These are phyloP conservation scores for Thera britannica DNA, from an alignment of 2,888 invertebrate species.

Conservation along the genomic window DNA sequence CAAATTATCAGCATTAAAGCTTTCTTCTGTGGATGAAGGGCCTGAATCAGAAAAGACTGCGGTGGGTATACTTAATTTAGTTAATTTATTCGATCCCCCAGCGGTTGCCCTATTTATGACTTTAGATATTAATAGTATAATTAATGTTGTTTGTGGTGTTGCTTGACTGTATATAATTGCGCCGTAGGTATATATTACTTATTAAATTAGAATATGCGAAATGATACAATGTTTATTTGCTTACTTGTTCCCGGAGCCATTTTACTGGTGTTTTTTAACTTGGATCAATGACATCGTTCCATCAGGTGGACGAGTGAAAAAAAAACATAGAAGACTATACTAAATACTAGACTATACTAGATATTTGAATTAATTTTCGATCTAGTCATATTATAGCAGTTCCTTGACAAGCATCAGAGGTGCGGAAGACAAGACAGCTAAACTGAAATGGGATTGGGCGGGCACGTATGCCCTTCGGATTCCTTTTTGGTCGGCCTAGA, in stretches of 20 bases:
- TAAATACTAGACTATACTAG: too few species aligned
- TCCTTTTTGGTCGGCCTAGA: too few species aligned
- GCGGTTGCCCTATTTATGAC: slow-evolving; percentile 21
- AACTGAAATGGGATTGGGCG: too few species aligned
- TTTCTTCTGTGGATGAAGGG: slow-evolving; percentile 5
- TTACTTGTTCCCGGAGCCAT: too few species aligned
- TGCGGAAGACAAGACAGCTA: too few species aligned
- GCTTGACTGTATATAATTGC: neutral
- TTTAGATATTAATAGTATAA: slow-evolving; percentile 13
- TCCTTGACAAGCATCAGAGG: too few species aligned
- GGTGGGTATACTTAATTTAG: slow-evolving; percentile 2
- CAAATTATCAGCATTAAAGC: neutral
- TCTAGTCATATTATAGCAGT: too few species aligned
- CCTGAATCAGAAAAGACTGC: slow-evolving; percentile 11
- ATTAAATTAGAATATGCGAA: neutral
- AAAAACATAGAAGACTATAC: neutral
- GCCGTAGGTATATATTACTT: neutral
- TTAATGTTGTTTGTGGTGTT: slow-evolving; percentile 7
- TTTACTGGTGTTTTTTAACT: too few species aligned
- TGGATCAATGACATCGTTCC: too few species aligned
- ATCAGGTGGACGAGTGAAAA: too few species aligned
- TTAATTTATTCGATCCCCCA: slow-evolving; percentile 17
- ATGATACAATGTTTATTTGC: neutral
- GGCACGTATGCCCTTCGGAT: too few species aligned
- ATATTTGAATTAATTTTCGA: too few species aligned